These are phyloP conservation scores for Pardalotus punctatus DNA, from an alignment of 2,113 vertebrate species.

Conservation along the genomic window DNA sequence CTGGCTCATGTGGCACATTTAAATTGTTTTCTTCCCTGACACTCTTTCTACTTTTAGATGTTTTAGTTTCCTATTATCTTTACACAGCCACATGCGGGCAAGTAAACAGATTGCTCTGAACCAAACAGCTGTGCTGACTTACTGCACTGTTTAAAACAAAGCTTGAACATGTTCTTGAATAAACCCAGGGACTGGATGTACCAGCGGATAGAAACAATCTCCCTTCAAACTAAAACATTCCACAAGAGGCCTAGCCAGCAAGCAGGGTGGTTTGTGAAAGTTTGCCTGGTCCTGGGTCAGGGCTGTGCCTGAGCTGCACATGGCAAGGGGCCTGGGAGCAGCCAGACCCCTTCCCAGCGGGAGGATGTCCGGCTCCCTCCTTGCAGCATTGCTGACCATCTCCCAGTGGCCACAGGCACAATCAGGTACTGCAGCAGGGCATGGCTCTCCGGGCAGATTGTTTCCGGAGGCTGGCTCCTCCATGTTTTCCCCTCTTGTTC, in stretches of 20 bases:
- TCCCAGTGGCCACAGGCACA: fast-evolving
- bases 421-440: background rate
- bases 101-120: constrained; percentile 17
- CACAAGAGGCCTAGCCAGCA: fast-evolving
- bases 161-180: background rate
- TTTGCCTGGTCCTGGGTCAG: background rate
- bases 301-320: fast-evolving
- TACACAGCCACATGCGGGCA: background rate
- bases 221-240: background rate
- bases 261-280: background rate
- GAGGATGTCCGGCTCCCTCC: background rate
- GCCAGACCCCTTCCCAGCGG: fast-evolving
- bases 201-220: background rate
- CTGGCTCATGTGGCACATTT: background rate
- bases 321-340: fast-evolving
- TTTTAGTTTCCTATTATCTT: background rate
- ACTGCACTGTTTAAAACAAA: background rate
- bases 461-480: background rate
- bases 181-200: background rate
- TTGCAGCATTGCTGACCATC: background rate
- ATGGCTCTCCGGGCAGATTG: background rate
- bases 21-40: background rate
- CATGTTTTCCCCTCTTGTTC: background rate
- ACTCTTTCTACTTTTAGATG: background rate
- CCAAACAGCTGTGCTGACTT: constrained; percentile 5